Conservation (phyloP, 2,113 vertebrate genomes). For the Onychostruthus taczanowskii region DNA sequence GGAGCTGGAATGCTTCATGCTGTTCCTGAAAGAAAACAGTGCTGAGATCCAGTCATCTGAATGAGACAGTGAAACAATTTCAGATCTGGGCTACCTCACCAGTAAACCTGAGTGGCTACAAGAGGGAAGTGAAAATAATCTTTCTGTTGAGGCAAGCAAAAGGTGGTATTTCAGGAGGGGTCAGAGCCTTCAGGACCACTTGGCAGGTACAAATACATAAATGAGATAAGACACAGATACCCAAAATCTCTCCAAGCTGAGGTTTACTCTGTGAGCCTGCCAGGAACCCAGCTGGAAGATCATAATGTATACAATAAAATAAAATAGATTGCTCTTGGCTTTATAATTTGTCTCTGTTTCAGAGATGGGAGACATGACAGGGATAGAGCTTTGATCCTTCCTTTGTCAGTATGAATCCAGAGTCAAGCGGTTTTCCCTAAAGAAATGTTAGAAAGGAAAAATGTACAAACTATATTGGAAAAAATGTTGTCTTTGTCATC, state of each 20-base stretch:
- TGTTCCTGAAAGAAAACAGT: background rate
- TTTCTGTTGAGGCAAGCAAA: background rate
- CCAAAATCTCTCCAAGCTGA: background rate
- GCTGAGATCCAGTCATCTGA: background rate
- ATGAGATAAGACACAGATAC: background rate
- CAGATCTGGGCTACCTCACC: background rate
- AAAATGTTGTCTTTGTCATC: background rate
- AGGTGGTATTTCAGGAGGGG: background rate
- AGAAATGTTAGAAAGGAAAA: background rate
- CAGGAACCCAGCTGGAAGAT: conserved; percentile 19
- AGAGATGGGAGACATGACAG: background rate
- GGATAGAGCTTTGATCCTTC: background rate
- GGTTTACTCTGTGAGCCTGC: conserved; percentile 2
- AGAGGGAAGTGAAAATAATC: background rate
- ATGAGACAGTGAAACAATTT: background rate
- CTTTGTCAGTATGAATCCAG: background rate
- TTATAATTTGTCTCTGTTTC: background rate
- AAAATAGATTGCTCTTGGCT: background rate
- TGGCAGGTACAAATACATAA: background rate
- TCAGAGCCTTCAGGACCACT: background rate
- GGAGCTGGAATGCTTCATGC: background rate
- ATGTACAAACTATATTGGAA: background rate
- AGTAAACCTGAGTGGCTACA: background rate
- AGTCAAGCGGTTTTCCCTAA: background rate
- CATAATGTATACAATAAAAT: background rate